Percentiles rank a stretch among this genome's conserved stretches.
phyloP scores from a whole-genome alignment of 2,113 vertebrate species.

The Sturnus vulgaris region DNA sequence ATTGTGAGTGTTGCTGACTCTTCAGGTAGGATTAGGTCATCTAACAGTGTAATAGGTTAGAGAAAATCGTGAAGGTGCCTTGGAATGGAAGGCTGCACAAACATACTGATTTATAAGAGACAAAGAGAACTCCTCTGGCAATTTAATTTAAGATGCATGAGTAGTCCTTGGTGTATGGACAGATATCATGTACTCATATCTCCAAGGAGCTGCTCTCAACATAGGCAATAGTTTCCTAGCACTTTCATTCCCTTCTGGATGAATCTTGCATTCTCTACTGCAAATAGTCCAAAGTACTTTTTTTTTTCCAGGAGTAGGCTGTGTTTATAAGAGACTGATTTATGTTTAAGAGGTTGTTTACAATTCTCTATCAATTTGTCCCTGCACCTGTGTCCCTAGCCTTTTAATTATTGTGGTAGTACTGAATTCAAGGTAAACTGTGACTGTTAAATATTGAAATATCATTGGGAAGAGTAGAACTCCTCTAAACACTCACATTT shows the following conservation, averaged over 20 bases:
- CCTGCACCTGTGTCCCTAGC: background rate
- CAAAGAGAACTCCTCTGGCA: background rate
- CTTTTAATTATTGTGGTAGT: background rate
- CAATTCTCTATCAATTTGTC: background rate
- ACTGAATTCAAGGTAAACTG: background rate
- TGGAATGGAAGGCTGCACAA: background rate
- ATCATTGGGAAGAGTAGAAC: background rate
- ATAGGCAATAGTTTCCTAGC: background rate
- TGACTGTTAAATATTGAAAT: background rate
- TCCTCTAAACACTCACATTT: background rate
- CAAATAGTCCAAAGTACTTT: background rate
- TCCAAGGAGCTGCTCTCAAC: background rate
- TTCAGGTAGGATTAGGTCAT: background rate
- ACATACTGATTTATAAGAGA: background rate
- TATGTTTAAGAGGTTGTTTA: background rate
- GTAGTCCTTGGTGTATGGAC: background rate
- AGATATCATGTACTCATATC: background rate
- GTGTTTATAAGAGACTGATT: background rate
- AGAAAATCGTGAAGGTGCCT: background rate
- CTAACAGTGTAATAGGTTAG: background rate
- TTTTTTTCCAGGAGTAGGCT: background rate
- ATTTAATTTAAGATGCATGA: background rate
- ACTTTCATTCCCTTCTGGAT: background rate
- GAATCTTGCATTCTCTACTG: background rate
- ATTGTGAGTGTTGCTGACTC: background rate